Evolutionary conservation across 2,113 vertebrate genomes (phyloP).

Genomic region (Typhlomys cinereus): DNA sequence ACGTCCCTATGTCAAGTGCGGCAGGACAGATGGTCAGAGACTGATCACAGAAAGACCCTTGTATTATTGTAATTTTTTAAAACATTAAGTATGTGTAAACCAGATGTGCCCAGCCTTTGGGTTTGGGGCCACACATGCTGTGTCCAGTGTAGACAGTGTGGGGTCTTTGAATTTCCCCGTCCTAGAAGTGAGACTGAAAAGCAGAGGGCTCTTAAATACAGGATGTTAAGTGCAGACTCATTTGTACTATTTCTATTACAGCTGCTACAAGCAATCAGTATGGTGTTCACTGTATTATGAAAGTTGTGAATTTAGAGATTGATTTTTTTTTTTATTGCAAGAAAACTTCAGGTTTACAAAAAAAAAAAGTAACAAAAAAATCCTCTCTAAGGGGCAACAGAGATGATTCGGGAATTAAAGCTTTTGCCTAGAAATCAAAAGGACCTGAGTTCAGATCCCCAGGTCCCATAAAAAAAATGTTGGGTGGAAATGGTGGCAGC

Average conservation of each 20-base stretch:
- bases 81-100: too few species aligned
- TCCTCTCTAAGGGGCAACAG: too few species aligned
- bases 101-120: accelerated
- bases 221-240: background rate
- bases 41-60: too few species aligned
- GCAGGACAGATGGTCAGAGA: background rate
- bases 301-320: background rate
- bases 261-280: background rate
- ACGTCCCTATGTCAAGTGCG: background rate
- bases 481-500: too few species aligned
- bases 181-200: background rate
- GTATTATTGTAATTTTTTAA: too few species aligned
- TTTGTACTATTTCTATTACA: background rate
- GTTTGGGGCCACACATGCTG: too few species aligned
- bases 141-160: background rate
- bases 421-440: too few species aligned
- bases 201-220: background rate
- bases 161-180: background rate
- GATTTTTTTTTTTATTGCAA: conserved; percentile 3
- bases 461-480: too few species aligned
- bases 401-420: too few species aligned
- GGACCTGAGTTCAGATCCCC: too few species aligned
- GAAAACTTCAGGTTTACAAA: background rate
- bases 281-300: background rate
- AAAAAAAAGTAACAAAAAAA: background rate